These are phyloP conservation scores for Onychostruthus taczanowskii DNA, from an alignment of 2,113 vertebrate species.

Conservation along the genomic window DNA sequence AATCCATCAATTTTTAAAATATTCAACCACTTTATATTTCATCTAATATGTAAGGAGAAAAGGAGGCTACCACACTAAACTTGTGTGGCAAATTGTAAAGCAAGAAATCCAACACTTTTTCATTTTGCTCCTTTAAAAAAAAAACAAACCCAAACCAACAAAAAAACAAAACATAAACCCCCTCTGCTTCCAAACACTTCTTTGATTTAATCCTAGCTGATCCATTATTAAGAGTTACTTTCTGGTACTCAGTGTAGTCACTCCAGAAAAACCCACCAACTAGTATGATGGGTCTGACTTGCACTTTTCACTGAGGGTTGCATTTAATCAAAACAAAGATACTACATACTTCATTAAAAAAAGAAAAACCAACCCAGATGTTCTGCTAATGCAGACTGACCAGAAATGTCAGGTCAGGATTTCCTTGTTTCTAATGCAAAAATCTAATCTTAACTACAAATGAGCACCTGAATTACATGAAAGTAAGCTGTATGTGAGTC, in stretches of 20 bases:
- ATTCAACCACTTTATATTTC: background rate
- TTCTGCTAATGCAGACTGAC: background rate
- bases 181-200: background rate
- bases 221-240: background rate
- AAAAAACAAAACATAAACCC: background rate
- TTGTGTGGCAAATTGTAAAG: background rate
- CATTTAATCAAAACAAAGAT: background rate
- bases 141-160: background rate
- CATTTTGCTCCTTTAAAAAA: background rate
- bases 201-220: background rate
- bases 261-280: background rate
- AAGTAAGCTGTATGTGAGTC: background rate
- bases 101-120: background rate
- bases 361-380: background rate
- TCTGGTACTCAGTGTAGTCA: background rate
- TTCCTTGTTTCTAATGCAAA: background rate
- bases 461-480: background rate
- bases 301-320: background rate
- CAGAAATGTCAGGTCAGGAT: background rate
- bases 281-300: background rate
- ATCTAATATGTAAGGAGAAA: background rate
- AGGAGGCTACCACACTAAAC: background rate
- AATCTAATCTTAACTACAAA: background rate
- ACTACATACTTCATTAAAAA: background rate
- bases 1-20: background rate